These are phyloP conservation scores for Drosophila subquinaria DNA, from an alignment of 2,888 invertebrate genomes.

Conservation along the genomic window DNA sequence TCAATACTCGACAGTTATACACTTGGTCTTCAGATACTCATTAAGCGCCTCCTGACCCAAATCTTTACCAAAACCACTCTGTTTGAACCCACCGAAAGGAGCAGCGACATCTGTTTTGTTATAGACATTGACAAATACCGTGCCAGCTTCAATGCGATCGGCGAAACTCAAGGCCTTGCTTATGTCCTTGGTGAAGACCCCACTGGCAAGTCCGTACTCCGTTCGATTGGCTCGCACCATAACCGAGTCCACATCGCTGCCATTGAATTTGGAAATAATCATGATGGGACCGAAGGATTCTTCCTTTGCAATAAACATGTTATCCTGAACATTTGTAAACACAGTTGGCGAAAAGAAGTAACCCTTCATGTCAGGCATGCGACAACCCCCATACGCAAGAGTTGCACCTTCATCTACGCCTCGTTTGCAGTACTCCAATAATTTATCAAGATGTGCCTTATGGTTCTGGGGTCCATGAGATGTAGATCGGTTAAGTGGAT, in stretches of 20 bases:
- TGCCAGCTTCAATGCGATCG: constrained; percentile 96
- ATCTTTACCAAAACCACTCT: constrained; percentile 98
- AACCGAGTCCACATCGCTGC: constrained; percentile 94
- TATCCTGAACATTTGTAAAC: constrained; percentile 95
- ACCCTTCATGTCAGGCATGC: constrained; percentile 87
- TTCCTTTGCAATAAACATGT: constrained; percentile 96
- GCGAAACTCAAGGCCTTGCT: constrained; percentile 92
- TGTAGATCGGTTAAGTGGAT: constrained; percentile 95
- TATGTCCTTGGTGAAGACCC: constrained; percentile 97
- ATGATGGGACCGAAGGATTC: constrained; percentile 99
- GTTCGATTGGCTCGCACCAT: constrained; percentile 95
- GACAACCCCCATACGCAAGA: constrained; percentile 92
- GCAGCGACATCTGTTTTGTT: constrained; percentile 99
- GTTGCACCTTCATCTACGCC: constrained; percentile 94
- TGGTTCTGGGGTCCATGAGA: constrained; percentile 98
- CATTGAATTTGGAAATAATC: constrained; percentile 96
- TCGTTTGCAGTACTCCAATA: constrained; percentile 89
- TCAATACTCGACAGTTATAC: constrained; percentile 96
- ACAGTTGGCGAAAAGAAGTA: constrained; percentile 96
- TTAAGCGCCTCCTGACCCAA: constrained; percentile 95
- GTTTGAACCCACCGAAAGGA: constrained; percentile 99
- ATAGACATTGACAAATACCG: constrained; percentile 98
- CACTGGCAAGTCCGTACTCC: constrained; percentile 97
- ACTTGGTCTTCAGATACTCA: constrained; percentile 97
- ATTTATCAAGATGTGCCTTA: constrained; percentile 94